Evolutionary conservation across 2,888 invertebrate species (phyloP), one percentile per base, ranked within the genome.

Genomic region (Dryococelus australis): DNA sequence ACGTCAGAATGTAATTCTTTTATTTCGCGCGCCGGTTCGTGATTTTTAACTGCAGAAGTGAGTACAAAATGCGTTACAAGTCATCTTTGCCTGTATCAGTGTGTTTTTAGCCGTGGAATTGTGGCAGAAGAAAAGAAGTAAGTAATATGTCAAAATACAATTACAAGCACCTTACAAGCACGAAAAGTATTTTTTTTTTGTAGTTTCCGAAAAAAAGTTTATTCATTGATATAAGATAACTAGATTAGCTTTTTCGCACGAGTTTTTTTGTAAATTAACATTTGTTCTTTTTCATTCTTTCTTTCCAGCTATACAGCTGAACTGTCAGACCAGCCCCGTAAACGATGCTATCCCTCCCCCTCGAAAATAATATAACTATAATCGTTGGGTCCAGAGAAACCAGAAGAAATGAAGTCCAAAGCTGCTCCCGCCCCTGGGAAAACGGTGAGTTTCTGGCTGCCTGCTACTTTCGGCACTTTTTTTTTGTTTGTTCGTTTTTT

Each of bases 401-500:
- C 28, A 65, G 85, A 80, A 85, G 86, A 84, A 43, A 89, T 89
- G 89, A 89, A 89, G 85, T 87, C 88, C 79, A 89, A 88, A 84
- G 84, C 86, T 51, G 84, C 87, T 27, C 85, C 88, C 13, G 79
- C 85, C 9, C 28, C 87, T 43, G 85, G 86, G 81, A 89, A 88
- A 84, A 87, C 86, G 78, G 89, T 88, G 84, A 88, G 88, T 87
- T 79, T 79, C 16, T 13, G 24, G 43, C 85, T 43, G 43, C 27
- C 43, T 26, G 24, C 27, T 43, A 35, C 47, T 85, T 43, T 47
- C 47, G 20, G 43, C 47, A 24, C 47, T 20, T 43, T 13, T 43
- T 26, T 51, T 43, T n/a, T n/a, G 8, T 84, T 26, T 28, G 20
- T 84, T 43, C 13, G 6, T 43, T 47, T 26, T 43, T 43, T 43